Percentiles rank a stretch among this genome's conserved stretches.
Evolutionary conservation across 2,888 invertebrate genomes (phyloP).

Genomic region (Ochlodes sylvanus): DNA sequence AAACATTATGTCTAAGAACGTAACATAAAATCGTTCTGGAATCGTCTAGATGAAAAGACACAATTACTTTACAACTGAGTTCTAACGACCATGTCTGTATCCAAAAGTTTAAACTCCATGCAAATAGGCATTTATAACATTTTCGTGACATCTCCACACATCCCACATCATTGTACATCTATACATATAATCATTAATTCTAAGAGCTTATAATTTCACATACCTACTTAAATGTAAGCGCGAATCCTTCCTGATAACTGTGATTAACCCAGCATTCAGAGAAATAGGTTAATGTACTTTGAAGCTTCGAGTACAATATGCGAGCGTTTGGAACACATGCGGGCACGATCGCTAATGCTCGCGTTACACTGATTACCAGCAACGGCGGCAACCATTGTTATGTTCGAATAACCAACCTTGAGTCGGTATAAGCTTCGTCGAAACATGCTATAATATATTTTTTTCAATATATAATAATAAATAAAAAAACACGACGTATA

Average conservation of each 20-base stretch:
- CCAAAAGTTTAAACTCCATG: no score
- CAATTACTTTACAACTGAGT: no score
- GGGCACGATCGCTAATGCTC: slow-evolving; percentile 17
- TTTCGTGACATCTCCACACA: no score
- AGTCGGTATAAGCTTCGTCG: neutral
- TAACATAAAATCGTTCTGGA: no score
- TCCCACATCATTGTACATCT: no score
- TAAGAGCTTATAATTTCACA: slow-evolving; percentile 4
- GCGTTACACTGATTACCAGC: slow-evolving; percentile 14
- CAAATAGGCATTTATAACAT: no score
- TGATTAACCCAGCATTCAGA: slow-evolving; percentile 27
- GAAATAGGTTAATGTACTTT: slow-evolving; percentile 17
- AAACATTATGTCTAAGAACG: no score
- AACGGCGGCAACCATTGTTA: slow-evolving; percentile 7
- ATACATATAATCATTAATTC: no score
- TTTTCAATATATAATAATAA: no score
- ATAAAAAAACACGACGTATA: no score
- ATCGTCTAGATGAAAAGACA: no score
- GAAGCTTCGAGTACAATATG: slow-evolving; percentile 1
- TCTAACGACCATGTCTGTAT: no score
- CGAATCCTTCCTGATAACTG: slow-evolving; percentile 11
- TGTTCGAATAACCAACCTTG: slow-evolving; percentile 2
- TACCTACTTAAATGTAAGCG: slow-evolving; percentile 7
- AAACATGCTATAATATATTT: neutral
- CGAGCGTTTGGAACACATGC: slow-evolving; percentile 16